Conservation (phyloP, 2,888 invertebrate genomes). For the Nomada ferruginata region DNA sequence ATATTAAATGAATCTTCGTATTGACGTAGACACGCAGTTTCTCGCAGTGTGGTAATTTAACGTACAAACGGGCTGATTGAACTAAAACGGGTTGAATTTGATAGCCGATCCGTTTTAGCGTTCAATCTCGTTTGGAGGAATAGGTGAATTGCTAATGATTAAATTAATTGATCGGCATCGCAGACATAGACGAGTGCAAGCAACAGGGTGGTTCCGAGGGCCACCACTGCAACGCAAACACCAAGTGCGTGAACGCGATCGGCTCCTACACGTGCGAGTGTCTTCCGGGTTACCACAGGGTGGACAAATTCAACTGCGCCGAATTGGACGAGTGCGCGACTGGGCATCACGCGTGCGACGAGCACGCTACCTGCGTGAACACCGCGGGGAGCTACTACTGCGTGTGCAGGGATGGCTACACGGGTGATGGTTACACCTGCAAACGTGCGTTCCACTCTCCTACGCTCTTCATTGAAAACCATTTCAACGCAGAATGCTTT, state of each 20-base stretch:
- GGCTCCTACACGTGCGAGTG: constrained; percentile 95
- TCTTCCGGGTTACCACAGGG: constrained; percentile 90
- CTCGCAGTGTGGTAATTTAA: no score
- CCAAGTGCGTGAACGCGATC: constrained; percentile 92
- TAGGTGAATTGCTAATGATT: not conserved
- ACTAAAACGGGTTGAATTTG: not conserved
- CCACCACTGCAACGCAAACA: constrained; percentile 94
- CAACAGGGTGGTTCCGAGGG: constrained; percentile 91
- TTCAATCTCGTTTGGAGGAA: no score
- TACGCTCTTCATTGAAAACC: no score
- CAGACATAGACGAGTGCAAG: constrained; percentile 94
- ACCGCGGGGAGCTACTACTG: constrained; percentile 93
- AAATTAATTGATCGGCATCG: constrained; percentile 1
- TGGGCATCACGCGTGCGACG: constrained; percentile 90
- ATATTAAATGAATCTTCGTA: not conserved
- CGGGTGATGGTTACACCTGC: constrained; percentile 92
- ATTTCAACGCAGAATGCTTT: not conserved
- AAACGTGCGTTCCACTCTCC: constrained; percentile 85
- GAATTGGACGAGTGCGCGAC: constrained; percentile 92
- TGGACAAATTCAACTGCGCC: constrained; percentile 92
- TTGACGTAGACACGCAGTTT: no score
- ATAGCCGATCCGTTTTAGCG: not conserved
- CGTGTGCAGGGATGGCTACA: constrained; percentile 89
- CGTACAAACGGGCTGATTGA: not conserved
- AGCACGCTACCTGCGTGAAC: constrained; percentile 91